phyloP scores from a whole-genome alignment of 2,113 vertebrate genomes.

The Edolisoma coerulescens region DNA sequence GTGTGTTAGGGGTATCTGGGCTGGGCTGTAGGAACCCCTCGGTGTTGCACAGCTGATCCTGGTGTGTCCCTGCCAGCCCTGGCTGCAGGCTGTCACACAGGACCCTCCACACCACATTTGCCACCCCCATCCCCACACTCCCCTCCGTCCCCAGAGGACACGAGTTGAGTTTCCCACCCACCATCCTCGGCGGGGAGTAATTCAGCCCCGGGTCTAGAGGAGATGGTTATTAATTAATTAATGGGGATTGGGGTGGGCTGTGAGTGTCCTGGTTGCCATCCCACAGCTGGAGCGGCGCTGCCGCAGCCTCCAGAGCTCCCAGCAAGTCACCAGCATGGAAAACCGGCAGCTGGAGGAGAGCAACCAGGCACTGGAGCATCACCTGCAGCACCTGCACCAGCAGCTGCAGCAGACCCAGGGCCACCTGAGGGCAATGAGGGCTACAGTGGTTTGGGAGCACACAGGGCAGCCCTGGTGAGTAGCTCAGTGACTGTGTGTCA shows the following conservation, averaged over 20 bases:
- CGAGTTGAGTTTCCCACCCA: neutral
- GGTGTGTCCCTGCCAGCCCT: neutral
- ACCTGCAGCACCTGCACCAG: slow-evolving; percentile 57
- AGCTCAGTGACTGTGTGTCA: neutral
- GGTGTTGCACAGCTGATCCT: neutral
- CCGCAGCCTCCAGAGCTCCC: slow-evolving; percentile 25
- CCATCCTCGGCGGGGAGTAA: accelerated
- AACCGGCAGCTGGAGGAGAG: slow-evolving; percentile 60
- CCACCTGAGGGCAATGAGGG: neutral
- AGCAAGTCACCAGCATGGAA: slow-evolving; percentile 15
- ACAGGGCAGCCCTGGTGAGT: slow-evolving; percentile 25
- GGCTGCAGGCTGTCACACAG: neutral
- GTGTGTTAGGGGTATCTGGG: neutral
- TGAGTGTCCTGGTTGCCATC: neutral
- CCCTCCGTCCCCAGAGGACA: neutral
- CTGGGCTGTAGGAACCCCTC: accelerated
- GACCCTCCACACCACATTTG: neutral
- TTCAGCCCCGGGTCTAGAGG: neutral
- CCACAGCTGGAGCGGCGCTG: slow-evolving; percentile 70
- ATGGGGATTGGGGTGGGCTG: accelerated
- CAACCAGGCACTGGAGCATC: slow-evolving; percentile 42
- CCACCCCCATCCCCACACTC: neutral
- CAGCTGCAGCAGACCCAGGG: slow-evolving; percentile 65
- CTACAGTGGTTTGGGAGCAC: neutral
- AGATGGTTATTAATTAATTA: accelerated